phyloP scores from a whole-genome alignment of 2,797 vertebrate genomes.

The Molossus alvarezi region DNA sequence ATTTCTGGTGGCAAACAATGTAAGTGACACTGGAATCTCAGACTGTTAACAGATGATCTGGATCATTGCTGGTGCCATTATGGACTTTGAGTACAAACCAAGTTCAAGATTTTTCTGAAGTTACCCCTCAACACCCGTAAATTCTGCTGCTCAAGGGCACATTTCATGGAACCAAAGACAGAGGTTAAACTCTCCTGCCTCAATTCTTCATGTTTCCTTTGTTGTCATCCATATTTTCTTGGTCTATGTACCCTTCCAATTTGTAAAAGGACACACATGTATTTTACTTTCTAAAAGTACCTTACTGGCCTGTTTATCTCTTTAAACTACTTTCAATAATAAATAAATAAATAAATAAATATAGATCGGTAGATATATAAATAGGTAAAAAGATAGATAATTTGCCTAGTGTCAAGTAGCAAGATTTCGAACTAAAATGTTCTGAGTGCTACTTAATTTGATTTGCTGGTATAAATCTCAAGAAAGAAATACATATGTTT shows the following conservation, averaged over 20 bases:
- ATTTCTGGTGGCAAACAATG: not conserved
- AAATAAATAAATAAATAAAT: not conserved
- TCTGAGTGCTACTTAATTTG: not conserved
- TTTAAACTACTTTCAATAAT: not conserved
- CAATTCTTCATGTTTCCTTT: not conserved
- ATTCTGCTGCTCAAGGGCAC: not conserved
- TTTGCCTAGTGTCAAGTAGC: not conserved
- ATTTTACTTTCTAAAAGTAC: not conserved
- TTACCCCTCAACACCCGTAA: not conserved
- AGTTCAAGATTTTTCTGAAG: not conserved
- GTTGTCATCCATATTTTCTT: not conserved
- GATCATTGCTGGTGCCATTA: not conserved
- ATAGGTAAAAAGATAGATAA: not conserved
- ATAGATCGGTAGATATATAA: not conserved
- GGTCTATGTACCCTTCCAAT: accelerated
- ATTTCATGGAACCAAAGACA: not conserved
- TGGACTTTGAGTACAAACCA: not conserved
- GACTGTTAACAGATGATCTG: not conserved
- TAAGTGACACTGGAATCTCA: not conserved
- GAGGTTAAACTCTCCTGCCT: not conserved
- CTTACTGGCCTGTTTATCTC: not conserved
- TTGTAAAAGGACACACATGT: not conserved
- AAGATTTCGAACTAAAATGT: not conserved
- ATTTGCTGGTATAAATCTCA: not conserved
- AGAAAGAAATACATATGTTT: not conserved